Base-by-base conservation (phyloP, 2,113 vertebrate species). In the Polypterus senegalus region DNA sequence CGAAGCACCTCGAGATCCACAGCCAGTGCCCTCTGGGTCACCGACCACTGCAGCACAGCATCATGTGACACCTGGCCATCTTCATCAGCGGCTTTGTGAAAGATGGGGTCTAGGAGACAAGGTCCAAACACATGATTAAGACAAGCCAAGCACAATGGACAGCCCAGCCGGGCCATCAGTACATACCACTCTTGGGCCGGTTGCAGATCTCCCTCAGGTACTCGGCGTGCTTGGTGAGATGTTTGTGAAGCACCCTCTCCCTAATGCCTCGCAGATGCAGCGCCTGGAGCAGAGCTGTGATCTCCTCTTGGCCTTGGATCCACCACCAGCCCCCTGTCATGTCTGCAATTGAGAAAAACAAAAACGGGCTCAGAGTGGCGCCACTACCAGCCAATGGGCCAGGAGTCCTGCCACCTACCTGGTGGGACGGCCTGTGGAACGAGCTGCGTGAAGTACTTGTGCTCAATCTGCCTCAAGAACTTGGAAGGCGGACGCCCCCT, bases 271-370 rank as follows among this genome's bases (percentile, higher is more conserved):
- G 83, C 0, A 90, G 91, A 65, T 97, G 91, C 9, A 97, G 81
- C 1, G 87, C 83, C 49, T 90, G 85, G 9, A 92, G 79, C 58
- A 86, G 86, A 2, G 66, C 77, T 11, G 86, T 86, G 61, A 98
- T 73, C 59, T 90, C 89, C 60, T 88, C 89, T 7, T 90, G 83
- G 46, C 89, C 83, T 76, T 72, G 82, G 74, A 97, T 86, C 91
- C 92, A 95, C 94, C 94, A 97, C 95, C 95, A 98, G 9, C 91
- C 94, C 0, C 86, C 89, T 68, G 80, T 78, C 93, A 94, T 93
- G 58, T 89, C 94, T 97, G 74, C 46, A 70, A 66, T 48, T 27
- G 4, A 11, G 54, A 6, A 70, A 55, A 6, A 70, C 53, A 71
- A 4, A 54, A 7, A 11, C 11, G 5, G 7, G 44, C n/a, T 27